These are phyloP conservation scores for Stichodactyla mertensii DNA, from an alignment of 64 coral and sea anemone genomes.

Conservation along the genomic window DNA sequence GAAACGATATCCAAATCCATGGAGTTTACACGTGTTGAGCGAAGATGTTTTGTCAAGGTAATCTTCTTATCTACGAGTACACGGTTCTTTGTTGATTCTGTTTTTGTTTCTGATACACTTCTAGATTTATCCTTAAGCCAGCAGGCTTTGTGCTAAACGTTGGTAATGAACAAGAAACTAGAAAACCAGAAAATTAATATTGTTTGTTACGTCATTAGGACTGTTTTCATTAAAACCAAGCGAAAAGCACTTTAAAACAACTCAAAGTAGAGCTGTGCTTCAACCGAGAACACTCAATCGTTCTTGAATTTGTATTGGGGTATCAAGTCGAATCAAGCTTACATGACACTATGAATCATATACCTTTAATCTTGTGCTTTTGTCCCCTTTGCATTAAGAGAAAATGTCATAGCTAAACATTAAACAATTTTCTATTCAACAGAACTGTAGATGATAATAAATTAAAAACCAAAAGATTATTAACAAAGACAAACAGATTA, in stretches of 20 bases:
- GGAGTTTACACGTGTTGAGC: conserved; percentile 94
- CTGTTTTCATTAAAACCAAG: background rate
- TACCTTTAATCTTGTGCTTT: no score
- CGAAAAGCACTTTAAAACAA: background rate
- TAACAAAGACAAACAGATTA: conserved; percentile 91
- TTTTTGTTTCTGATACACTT: background rate
- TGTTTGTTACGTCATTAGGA: conserved; percentile 11
- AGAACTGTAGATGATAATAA: conserved; percentile 77
- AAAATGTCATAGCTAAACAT: background rate
- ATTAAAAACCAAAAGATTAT: conserved; percentile 82
- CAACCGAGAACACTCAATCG: background rate
- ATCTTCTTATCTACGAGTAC: background rate
- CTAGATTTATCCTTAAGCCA: background rate
- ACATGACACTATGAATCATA: no score
- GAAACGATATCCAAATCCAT: conserved; percentile 92
- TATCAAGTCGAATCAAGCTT: background rate
- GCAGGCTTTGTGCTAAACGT: background rate
- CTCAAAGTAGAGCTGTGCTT: background rate
- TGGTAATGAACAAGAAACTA: no score
- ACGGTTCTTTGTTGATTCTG: background rate
- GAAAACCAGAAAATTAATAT: background rate
- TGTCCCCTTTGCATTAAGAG: no score
- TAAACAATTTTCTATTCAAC: conserved; percentile 5
- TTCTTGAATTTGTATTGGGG: background rate
- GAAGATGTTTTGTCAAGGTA: conserved; percentile 91